A percentile compares a stretch with the other conserved stretches of the same genome.
Conservation (phyloP, 2,113 vertebrate genomes). For the Theropithecus gelada region DNA sequence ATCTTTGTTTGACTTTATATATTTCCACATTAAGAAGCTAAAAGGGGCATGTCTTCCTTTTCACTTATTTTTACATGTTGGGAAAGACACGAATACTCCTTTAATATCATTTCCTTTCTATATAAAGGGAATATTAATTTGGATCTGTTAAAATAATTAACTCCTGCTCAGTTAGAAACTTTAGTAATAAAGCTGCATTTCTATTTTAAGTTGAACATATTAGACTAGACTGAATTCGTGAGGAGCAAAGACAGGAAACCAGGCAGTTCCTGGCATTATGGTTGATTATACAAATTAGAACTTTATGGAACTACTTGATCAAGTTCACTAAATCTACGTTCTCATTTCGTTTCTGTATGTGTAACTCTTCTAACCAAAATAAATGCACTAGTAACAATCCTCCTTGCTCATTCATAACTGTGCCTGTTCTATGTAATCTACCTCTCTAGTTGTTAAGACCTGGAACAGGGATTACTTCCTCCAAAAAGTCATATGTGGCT, state of each 20-base stretch:
- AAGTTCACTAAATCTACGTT: neutral
- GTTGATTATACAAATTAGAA: neutral
- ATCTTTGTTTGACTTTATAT: conserved; percentile 37
- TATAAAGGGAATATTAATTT: neutral
- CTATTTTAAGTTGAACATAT: neutral
- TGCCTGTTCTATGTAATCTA: neutral
- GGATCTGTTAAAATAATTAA: neutral
- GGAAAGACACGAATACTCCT: neutral
- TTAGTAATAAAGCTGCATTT: neutral
- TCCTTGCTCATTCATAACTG: neutral
- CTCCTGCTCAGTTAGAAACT: neutral
- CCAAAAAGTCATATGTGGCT: neutral
- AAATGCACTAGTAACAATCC: neutral
- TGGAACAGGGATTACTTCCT: neutral
- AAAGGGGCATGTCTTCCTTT: neutral
- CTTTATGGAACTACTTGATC: neutral
- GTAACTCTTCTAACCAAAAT: neutral
- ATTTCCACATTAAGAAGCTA: neutral
- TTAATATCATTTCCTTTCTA: conserved; percentile 1
- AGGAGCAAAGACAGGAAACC: neutral
- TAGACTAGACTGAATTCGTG: neutral
- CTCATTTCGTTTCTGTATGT: neutral
- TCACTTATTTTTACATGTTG: neutral
- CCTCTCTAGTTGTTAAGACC: neutral
- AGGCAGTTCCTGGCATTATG: neutral